phyloP scores from a whole-genome alignment of 2,113 vertebrate genomes.

The Hippocampus abdominalis region DNA sequence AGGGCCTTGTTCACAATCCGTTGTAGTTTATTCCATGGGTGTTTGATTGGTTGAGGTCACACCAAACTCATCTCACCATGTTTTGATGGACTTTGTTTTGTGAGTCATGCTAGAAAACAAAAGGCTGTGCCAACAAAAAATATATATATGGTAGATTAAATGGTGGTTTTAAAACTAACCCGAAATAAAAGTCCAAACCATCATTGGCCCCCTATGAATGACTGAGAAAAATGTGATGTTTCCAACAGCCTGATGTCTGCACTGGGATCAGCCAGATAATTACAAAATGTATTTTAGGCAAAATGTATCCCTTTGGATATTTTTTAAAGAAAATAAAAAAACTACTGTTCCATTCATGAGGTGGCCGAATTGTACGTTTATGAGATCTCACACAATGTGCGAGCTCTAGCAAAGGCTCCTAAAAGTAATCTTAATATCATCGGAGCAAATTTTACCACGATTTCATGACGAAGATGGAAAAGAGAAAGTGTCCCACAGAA shows the following conservation, averaged over 20 bases:
- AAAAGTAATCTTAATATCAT: not conserved
- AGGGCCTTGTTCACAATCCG: no score
- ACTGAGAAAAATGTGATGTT: not conserved
- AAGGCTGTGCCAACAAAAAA: not conserved
- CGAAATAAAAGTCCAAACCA: not conserved
- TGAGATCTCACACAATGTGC: not conserved
- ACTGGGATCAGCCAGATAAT: not conserved
- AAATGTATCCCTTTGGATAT: not conserved
- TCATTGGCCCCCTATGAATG: not conserved
- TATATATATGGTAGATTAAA: not conserved
- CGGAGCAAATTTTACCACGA: constrained; percentile 2
- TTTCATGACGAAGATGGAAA: constrained; percentile 23
- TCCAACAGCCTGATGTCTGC: not conserved
- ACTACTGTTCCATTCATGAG: not conserved
- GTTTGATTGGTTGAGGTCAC: not conserved
- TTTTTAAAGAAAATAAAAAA: fast-evolving
- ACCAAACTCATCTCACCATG: not conserved
- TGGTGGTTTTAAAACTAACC: not conserved
- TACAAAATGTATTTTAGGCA: not conserved
- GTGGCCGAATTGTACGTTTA: not conserved
- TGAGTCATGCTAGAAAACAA: no score
- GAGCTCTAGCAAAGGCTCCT: not conserved
- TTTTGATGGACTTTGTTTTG: not conserved
- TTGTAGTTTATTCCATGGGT: no score
- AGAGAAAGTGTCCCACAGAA: constrained; percentile 25